phyloP scores from a whole-genome alignment of 2,797 vertebrate genomes.

The Remorina albescens region DNA sequence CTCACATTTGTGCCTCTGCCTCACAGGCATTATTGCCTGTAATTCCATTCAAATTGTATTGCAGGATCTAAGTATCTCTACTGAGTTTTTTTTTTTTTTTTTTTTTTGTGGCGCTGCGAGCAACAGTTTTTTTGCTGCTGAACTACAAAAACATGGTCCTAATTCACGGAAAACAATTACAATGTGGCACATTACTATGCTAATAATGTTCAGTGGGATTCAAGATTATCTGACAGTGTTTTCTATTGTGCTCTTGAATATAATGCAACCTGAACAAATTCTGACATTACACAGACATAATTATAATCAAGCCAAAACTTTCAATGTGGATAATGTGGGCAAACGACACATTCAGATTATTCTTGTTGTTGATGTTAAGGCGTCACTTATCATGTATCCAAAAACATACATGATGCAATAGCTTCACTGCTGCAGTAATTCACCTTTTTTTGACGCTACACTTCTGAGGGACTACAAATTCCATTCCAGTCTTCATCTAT shows the following conservation, averaged over 20 bases:
- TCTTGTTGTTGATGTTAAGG: slow-evolving; percentile 29
- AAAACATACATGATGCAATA: slow-evolving; percentile 51
- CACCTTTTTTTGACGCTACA: slow-evolving; percentile 25
- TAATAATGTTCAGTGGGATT: slow-evolving; percentile 14
- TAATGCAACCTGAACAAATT: neutral
- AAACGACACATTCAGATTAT: slow-evolving; percentile 60
- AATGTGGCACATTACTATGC: neutral
- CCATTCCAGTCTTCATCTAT: neutral
- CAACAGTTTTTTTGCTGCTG: slow-evolving; percentile 22
- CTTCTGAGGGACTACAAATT: slow-evolving; percentile 19
- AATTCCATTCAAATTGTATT: slow-evolving; percentile 31
- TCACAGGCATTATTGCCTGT: slow-evolving; percentile 2
- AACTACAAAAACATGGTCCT: slow-evolving; percentile 9
- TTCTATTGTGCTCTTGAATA: neutral
- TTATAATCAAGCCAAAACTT: neutral
- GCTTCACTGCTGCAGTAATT: slow-evolving; percentile 58
- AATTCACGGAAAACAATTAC: slow-evolving; percentile 12
- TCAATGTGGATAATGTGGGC: slow-evolving; percentile 18
- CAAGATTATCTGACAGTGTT: neutral
- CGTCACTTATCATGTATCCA: too few relatives aligned
- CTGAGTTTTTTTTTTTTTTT: too few relatives aligned
- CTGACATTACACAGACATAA: neutral
- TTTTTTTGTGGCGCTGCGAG: slow-evolving; percentile 11
- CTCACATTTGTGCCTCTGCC: slow-evolving; percentile 20
- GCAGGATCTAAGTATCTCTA: slow-evolving; percentile 9